These are phyloP conservation scores for Neosilurus hyrtlii DNA, from an alignment of 2,797 vertebrate species.

Conservation along the genomic window DNA sequence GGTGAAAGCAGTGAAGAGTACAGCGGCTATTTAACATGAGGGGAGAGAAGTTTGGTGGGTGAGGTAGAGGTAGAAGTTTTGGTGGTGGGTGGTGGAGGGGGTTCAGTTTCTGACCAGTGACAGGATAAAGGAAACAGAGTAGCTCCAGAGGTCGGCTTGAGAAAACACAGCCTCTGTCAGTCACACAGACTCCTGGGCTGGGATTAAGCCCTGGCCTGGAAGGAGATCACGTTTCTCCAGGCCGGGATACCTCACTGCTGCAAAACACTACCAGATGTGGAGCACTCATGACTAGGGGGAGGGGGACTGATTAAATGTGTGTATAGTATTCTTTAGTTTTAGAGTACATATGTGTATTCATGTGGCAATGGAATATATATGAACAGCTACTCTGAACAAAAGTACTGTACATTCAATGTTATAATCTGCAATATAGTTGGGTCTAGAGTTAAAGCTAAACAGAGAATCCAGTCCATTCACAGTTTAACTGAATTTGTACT, in stretches of 20 bases:
- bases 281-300: slow-evolving; percentile 37
- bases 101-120: slow-evolving; percentile 57
- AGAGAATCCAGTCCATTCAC: background rate
- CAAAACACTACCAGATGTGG: slow-evolving; percentile 64
- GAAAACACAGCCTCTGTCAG: slow-evolving; percentile 60
- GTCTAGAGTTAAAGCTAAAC: background rate
- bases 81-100: slow-evolving; percentile 22
- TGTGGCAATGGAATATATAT: slow-evolving; percentile 6
- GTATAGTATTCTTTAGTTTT: slow-evolving; percentile 40
- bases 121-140: slow-evolving; percentile 62
- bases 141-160: slow-evolving; percentile 54
- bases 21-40: slow-evolving; percentile 2
- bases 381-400: background rate
- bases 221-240: slow-evolving; percentile 54
- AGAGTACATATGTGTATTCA: slow-evolving; percentile 21
- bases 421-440: background rate
- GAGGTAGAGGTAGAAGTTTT: slow-evolving; percentile 27
- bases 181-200: slow-evolving; percentile 58
- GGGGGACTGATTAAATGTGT: slow-evolving; percentile 29
- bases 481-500: background rate
- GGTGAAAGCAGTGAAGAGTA: slow-evolving; percentile 24
- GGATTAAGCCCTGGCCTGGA: slow-evolving; percentile 56
- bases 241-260: slow-evolving; percentile 56
- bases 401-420: background rate
- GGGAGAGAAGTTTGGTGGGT: slow-evolving; percentile 31